phyloP scores from a whole-genome alignment of 1,140 invertebrate species.

The Drosophila asahinai region DNA sequence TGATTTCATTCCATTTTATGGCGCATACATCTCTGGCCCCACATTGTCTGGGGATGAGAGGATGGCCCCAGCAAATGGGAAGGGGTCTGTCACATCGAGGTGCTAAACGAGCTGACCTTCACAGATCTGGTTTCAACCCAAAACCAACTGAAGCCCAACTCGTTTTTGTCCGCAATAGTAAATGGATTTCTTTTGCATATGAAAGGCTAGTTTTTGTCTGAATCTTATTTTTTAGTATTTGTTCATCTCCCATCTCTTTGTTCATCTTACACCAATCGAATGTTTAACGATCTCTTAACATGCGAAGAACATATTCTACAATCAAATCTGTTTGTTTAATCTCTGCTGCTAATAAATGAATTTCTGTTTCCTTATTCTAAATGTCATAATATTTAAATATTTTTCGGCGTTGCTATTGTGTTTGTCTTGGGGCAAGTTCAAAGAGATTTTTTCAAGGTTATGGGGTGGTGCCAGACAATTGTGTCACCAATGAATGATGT shows the following conservation, averaged over 20 bases:
- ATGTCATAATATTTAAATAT: conserved; percentile 66
- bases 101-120: conserved; percentile 74
- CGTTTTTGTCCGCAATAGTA: conserved; percentile 57
- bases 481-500: conserved; percentile 16
- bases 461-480: conserved; percentile 12
- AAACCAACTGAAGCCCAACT: conserved; percentile 44
- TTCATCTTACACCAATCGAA: conserved; percentile 48
- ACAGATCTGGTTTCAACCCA: conserved; percentile 67
- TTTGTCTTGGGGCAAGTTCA: conserved; percentile 22
- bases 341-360: conserved; percentile 27
- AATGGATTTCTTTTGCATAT: conserved; percentile 69
- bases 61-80: conserved; percentile 1
- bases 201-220: conserved; percentile 66
- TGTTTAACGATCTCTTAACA: conserved; percentile 50
- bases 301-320: conserved; percentile 57
- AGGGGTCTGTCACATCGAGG: conserved; percentile 24
- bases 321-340: conserved; percentile 46
- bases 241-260: conserved; percentile 14
- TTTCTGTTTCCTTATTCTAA: conserved; percentile 35
- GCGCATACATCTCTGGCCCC: conserved; percentile 19
- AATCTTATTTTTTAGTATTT: conserved; percentile 21
- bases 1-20: conserved; percentile 24
- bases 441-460: conserved; percentile 60
- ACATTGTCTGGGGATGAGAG: conserved; percentile 28
- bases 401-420: conserved; percentile 9